Percentiles rank a stretch among this genome's conserved stretches.
Evolutionary conservation across 2,888 invertebrate species (phyloP).

Genomic region (Apamea sordens): DNA sequence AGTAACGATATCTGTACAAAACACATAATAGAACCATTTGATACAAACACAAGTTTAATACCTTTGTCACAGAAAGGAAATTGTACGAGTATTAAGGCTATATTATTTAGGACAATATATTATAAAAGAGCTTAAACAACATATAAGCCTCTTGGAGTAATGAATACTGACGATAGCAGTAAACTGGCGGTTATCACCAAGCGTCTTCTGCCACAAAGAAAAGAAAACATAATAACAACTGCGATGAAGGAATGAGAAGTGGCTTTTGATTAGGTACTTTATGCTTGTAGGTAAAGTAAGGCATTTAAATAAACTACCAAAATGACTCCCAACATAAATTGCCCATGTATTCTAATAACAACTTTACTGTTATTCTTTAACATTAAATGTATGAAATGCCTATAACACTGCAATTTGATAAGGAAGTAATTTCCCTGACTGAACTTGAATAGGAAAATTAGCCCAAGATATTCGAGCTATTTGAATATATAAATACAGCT

Average conservation of each 20-base stretch:
- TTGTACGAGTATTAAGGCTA: constrained; percentile 27
- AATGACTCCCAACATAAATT: not conserved
- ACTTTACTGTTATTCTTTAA: not conserved
- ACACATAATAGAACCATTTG: constrained; percentile 17
- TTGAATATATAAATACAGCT: constrained; percentile 11
- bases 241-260: not conserved
- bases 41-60: constrained; percentile 43
- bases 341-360: not conserved
- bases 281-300: not conserved
- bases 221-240: constrained; percentile 11
- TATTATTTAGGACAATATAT: constrained; percentile 49
- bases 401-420: not conserved
- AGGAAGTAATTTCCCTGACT: not conserved
- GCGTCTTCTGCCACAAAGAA: constrained; percentile 34
- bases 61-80: constrained; percentile 37
- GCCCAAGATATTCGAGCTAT: not conserved
- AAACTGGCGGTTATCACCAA: constrained; percentile 40
- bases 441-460: not conserved
- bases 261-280: not conserved
- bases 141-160: constrained; percentile 59
- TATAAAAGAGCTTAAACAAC: constrained; percentile 58
- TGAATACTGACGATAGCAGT: constrained; percentile 51
- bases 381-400: not conserved
- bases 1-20: constrained; percentile 27
- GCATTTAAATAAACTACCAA: not conserved